These are phyloP conservation scores for Strix occidentalis DNA, from an alignment of 2,797 vertebrate species.

Conservation along the genomic window DNA sequence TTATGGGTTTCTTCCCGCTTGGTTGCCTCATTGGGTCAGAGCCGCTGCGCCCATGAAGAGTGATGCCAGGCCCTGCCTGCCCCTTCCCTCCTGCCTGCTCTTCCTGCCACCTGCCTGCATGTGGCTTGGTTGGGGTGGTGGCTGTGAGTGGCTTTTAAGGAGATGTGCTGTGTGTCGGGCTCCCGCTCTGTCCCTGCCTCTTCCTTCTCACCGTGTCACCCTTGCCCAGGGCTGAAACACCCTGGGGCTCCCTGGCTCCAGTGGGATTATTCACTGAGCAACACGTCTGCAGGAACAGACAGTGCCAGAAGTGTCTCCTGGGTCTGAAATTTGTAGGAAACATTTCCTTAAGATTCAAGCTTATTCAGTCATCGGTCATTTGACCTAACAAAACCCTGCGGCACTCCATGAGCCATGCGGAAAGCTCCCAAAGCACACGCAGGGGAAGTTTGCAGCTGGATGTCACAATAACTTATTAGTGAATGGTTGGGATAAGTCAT, in stretches of 20 bases:
- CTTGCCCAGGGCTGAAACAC: background rate
- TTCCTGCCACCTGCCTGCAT: accelerated
- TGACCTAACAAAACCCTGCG: constrained; percentile 26
- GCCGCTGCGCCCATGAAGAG: background rate
- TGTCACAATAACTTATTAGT: constrained; percentile 28
- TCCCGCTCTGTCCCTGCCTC: background rate
- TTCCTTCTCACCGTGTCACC: background rate
- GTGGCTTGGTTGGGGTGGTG: background rate
- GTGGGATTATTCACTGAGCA: background rate
- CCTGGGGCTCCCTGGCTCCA: background rate
- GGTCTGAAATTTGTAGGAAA: background rate
- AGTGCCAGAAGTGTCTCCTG: background rate
- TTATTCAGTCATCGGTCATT: constrained; percentile 21
- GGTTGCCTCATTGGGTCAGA: background rate
- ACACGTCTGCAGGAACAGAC: background rate
- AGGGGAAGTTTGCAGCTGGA: background rate
- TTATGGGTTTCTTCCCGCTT: background rate
- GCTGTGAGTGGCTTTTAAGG: background rate
- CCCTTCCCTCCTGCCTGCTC: background rate
- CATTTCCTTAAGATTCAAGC: constrained; percentile 29
- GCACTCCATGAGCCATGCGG: background rate
- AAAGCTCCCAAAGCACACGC: background rate
- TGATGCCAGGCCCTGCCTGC: background rate
- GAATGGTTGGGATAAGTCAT: constrained; percentile 47
- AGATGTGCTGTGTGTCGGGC: background rate